These are phyloP conservation scores for Coecobrya sp. DNA, from an alignment of 2,888 invertebrate species.

Conservation along the genomic window DNA sequence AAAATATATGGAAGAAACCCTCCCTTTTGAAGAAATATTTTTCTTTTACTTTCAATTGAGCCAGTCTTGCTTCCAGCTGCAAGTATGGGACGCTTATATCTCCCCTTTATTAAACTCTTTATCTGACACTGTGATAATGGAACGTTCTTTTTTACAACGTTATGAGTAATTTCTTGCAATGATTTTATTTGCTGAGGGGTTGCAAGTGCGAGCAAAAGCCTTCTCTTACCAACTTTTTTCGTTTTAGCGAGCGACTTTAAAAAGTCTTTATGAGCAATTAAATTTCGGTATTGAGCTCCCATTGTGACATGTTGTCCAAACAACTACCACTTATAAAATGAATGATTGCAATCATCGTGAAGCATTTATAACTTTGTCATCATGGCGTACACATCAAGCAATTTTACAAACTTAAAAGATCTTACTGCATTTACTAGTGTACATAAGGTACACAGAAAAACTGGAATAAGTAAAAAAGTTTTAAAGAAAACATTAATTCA, in stretches of 20 bases:
- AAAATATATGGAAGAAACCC: conserved; percentile 57
- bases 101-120: conserved; percentile 4
- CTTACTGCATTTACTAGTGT: conserved; percentile 58
- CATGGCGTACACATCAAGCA: conserved; percentile 37
- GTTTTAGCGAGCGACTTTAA: conserved; percentile 28
- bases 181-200: conserved; percentile 48
- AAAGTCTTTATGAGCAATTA: conserved; percentile 40
- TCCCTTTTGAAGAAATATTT: conserved; percentile 52
- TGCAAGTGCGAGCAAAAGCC: not conserved
- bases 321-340: not conserved
- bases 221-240: not conserved
- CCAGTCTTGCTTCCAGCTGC: not conserved
- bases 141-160: conserved; percentile 34
- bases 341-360: not conserved
- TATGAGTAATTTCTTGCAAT: conserved; percentile 32
- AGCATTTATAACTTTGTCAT: not conserved
- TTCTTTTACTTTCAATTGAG: conserved; percentile 21
- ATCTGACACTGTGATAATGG: not conserved
- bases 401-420: conserved; percentile 3
- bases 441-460: conserved; percentile 14
- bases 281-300: not conserved
- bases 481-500: not conserved
- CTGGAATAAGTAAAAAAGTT: not conserved
- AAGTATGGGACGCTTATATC: not conserved
- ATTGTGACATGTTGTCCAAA: not conserved